Conservation (phyloP, 2,888 invertebrate species). For the Hirtodrosophila histrioides region DNA sequence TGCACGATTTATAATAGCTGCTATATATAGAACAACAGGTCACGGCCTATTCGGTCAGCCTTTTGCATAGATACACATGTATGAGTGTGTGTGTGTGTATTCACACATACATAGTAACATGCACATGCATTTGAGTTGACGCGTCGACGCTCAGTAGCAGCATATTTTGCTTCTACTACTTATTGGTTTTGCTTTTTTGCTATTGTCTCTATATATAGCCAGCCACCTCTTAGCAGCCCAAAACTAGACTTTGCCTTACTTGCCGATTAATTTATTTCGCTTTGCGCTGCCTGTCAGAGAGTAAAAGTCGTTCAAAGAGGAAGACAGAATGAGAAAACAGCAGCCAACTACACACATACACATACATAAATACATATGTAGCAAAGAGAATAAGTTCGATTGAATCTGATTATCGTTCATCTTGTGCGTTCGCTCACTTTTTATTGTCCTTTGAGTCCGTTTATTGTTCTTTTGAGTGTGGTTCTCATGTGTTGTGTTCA, state of each 20-base stretch:
- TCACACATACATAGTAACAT: conserved; percentile 12
- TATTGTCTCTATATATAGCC: conserved; percentile 49
- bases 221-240: conserved; percentile 35
- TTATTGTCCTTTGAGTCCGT: too few relatives aligned
- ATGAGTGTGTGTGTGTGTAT: conserved; percentile 1
- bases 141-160: conserved; percentile 6
- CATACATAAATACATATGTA: too few relatives aligned
- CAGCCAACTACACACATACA: conserved; percentile 2
- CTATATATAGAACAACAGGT: conserved; percentile 83
- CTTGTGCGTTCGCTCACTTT: too few relatives aligned
- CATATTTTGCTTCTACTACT: conserved; percentile 14
- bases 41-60: conserved; percentile 80
- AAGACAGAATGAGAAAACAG: conserved; percentile 16
- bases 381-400: too few relatives aligned
- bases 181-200: conserved; percentile 16
- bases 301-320: conserved; percentile 8
- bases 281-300: conserved; percentile 27
- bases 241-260: conserved; percentile 58
- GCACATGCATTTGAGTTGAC: conserved; percentile 7
- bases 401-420: too few relatives aligned
- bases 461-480: too few relatives aligned
- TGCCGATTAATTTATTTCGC: conserved; percentile 37
- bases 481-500: too few relatives aligned
- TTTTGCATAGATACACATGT: conserved; percentile 43
- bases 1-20: conserved; percentile 81